phyloP scores from a whole-genome alignment of 1,140 invertebrate genomes.

The Drosophila busckii region DNA sequence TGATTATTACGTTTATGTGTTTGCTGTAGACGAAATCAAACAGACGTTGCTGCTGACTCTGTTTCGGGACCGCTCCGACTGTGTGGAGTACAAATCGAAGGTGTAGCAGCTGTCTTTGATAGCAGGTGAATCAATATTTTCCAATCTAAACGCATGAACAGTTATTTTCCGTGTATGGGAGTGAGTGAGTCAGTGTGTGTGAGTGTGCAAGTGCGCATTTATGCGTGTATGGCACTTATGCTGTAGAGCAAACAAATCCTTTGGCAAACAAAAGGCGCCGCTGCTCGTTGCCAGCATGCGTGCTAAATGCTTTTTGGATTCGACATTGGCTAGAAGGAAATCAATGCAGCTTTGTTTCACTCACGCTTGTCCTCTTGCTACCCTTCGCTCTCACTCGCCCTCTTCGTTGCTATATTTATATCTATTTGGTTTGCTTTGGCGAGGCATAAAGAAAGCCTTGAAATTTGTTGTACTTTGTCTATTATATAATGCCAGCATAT shows the following conservation, averaged over 20 bases:
- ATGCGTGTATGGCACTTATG: background rate
- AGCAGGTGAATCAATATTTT: conserved; percentile 75
- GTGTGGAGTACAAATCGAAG: conserved; percentile 11
- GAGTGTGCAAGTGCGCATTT: too few species aligned
- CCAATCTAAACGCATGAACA: conserved; percentile 64
- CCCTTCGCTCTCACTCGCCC: too few species aligned
- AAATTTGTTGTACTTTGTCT: conserved; percentile 11
- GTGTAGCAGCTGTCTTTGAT: conserved; percentile 64
- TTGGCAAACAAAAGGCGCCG: conserved; percentile 41
- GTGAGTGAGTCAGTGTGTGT: too few species aligned
- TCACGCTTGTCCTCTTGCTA: conserved; percentile 2
- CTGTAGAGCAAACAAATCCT: conserved; percentile 20
- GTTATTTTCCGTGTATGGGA: too few species aligned
- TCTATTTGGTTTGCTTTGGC: conserved; percentile 33
- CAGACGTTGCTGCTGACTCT: too few species aligned
- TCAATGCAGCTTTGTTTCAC: conserved; percentile 33
- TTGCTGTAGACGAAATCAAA: conserved; percentile 42
- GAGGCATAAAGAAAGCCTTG: conserved; percentile 16
- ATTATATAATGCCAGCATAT: conserved; percentile 13
- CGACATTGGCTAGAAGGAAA: conserved; percentile 20
- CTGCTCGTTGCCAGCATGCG: conserved; percentile 22
- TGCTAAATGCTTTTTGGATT: conserved; percentile 26
- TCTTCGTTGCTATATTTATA: too few species aligned
- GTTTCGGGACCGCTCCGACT: too few species aligned
- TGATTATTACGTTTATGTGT: conserved; percentile 69